Evolutionary conservation across 2,888 invertebrate species (phyloP), one percentile per base, ranked within the genome.

Genomic region (Anagyrus pseudococci): DNA sequence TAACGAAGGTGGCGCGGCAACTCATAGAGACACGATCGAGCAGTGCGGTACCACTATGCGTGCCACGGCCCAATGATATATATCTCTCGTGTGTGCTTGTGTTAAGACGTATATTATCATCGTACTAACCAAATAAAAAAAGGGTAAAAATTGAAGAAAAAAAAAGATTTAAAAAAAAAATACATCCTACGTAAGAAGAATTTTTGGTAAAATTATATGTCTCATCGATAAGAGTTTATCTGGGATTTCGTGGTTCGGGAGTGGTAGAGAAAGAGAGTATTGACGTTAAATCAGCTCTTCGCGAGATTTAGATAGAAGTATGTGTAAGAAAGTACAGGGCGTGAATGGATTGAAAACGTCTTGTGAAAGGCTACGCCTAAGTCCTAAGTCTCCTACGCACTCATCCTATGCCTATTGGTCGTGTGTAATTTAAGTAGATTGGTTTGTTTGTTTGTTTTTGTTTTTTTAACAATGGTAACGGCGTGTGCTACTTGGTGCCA

Each of bases 11-110:
- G 68, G 57, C 73, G 75, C 73, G 72, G 71, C 70, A 70, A 73
- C 75, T 71, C 75, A 76, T 79, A 77, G 76, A 75, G 74, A 79
- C 77, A 78, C 78, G 75, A 77, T 74, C 71, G 69, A 71, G 70
- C 69, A 77, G 77, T 79, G 77, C 75, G 76, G 72, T 79, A 77
- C 74, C 74, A 68, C 77, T 78, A 76, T 78, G 75, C 71, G 75
- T 72, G 72, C 75, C 77, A 75, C 75, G 73, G 73, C 72, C 74
- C 71, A 70, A 60, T 66, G 41, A 64, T 61, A 64, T 37, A 37
- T 37, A 37, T 58, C 48, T 68, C 54, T 69, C 65, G 58, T 67
- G 61, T 71, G 70, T 70, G 69, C 69, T 64, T 71, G 65, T 67
- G 69, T 70, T 62, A 55, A 66, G 25, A 17, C 25, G 37, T 29